A percentile compares a stretch with the other conserved stretches of the same genome.
Conservation (phyloP, 2,888 invertebrate species). For the Odontomyia ornata region DNA sequence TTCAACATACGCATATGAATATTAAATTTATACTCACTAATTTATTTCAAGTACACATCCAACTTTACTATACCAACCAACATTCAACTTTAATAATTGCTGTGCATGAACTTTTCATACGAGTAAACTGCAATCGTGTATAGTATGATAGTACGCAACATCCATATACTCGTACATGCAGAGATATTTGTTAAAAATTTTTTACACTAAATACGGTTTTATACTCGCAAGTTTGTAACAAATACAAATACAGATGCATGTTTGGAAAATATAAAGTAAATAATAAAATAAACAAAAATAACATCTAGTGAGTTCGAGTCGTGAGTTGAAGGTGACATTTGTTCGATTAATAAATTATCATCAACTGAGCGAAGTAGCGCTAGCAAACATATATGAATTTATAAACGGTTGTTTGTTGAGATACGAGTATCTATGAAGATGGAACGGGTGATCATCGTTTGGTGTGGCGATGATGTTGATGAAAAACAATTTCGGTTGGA, state of each 20-base stretch:
- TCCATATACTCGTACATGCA: no score
- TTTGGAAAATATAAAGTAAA: neutral
- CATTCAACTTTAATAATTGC: neutral
- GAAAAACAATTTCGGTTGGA: no score
- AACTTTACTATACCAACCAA: neutral
- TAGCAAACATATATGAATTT: neutral
- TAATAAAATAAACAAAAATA: slow-evolving; percentile 1
- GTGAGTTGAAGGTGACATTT: slow-evolving; percentile 35
- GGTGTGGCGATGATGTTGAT: no score
- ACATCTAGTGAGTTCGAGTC: neutral
- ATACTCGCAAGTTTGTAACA: no score
- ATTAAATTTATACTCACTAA: neutral
- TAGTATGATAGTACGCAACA: no score
- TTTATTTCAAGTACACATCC: neutral
- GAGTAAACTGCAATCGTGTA: no score
- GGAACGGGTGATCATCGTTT: no score
- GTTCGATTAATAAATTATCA: slow-evolving; percentile 21
- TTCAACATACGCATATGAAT: neutral
- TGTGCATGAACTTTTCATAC: neutral
- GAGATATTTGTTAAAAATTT: neutral
- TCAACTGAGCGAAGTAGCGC: neutral
- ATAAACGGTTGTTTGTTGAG: no score
- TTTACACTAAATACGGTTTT: neutral
- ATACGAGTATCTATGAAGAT: no score
- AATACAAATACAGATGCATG: neutral